Base-by-base conservation (phyloP, 2,888 invertebrate genomes). In the Elmis aenea region DNA sequence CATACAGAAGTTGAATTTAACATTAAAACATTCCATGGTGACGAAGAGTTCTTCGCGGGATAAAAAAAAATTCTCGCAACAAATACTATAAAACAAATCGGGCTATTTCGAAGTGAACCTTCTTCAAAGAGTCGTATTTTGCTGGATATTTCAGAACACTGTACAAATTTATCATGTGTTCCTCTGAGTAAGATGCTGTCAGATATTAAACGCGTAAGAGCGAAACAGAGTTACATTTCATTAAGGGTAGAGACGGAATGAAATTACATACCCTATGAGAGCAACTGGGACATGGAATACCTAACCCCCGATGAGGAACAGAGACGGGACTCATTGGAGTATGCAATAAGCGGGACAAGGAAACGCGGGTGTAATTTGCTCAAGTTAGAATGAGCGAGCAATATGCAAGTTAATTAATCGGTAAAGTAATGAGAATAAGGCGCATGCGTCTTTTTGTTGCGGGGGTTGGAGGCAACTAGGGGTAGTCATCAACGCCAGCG, bases 401-500 rank as follows among this genome's bases (percentile, higher is more conserved):
- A 66, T 68, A 69, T 68, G 69, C 69, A 68, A 68, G 68, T 68
- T 69, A 69, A 69, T 69, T 69, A 69, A 69, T 68, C 68, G 67
- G 65, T 61, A 64, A 64, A 66, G 67, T 69, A 69, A 69, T 69
- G 69, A 69, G 69, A 59, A 60, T 55, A 66, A 50, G 51, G 66
- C 67, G 69, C 69, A 63, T 57, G 64, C 67, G 67, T 58, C 50
- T 41, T 38, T 42, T 46, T 43, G 40, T 42, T 44, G 53, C 54
- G 52, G 46, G 44, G 48, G 39, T 40, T 41, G 40, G 39, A 38
- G 46, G 26, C 23, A 70, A 71, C 69, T 29, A 71, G 72, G 73
- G 74, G 75, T 72, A 74, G 75, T 75, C 76, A 76, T 76, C 77
- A 77, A 66, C 66, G 68, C 66, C 76, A 76, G 74, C 63, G 72